Percentiles rank a stretch among this genome's conserved stretches.
Evolutionary conservation across 2,888 invertebrate genomes (phyloP).

Genomic region (Oxyteleia sp.): DNA sequence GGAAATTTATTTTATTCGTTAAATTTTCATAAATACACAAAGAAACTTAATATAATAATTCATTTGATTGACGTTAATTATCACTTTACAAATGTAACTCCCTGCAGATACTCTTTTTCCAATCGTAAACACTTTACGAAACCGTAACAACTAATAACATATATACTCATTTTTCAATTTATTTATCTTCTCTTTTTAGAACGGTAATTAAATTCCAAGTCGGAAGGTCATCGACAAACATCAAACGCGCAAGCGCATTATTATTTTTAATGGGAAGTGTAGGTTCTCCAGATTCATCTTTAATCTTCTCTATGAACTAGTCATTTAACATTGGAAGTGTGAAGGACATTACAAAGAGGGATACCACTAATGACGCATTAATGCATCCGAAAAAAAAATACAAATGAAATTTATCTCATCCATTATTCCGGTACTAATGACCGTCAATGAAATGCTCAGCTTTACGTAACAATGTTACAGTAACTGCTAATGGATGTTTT

Average conservation of each 20-base stretch:
- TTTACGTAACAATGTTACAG: conserved; percentile 18
- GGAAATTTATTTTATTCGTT: too few species aligned
- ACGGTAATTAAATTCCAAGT: conserved; percentile 6
- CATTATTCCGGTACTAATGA: conserved; percentile 45
- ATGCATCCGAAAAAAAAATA: not conserved
- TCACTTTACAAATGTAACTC: too few species aligned
- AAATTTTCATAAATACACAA: too few species aligned
- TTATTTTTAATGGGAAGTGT: conserved; percentile 1
- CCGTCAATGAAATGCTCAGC: conserved; percentile 27
- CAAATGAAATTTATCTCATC: conserved; percentile 1
- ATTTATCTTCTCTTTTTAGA: not conserved
- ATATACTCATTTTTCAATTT: too few species aligned
- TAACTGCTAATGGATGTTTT: conserved; percentile 10
- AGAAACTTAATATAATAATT: too few species aligned
- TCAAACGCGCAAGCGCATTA: not conserved
- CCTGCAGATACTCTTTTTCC: too few species aligned
- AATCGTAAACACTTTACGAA: too few species aligned
- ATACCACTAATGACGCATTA: not conserved
- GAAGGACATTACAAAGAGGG: not conserved
- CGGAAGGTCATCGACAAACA: not conserved
- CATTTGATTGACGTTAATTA: too few species aligned
- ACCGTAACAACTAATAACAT: too few species aligned
- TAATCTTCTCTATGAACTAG: conserved; percentile 23
- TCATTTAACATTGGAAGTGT: conserved; percentile 28
- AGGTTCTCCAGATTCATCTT: conserved; percentile 5